Percentiles rank a stretch among this genome's conserved stretches.
phyloP scores from a whole-genome alignment of 2,113 vertebrate genomes.

The Taurulus bubalis region DNA sequence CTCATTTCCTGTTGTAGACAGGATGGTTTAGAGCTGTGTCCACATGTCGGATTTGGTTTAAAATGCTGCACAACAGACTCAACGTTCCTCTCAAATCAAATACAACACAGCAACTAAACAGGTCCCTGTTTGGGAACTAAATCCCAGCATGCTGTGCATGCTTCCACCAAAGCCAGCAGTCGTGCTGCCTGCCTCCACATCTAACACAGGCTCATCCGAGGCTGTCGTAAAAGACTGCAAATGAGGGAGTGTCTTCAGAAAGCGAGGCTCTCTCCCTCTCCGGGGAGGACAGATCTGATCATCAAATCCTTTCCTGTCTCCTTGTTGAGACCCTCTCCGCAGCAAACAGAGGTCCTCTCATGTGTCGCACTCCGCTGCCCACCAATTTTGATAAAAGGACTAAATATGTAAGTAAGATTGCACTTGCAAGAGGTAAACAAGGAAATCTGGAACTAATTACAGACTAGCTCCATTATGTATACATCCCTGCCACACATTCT shows the following conservation, averaged over 20 bases:
- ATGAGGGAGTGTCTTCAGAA: slow-evolving; percentile 67
- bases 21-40: slow-evolving; percentile 12
- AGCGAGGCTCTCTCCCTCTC: slow-evolving; percentile 66
- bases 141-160: slow-evolving; percentile 22
- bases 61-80: slow-evolving; percentile 25
- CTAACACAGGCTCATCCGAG: slow-evolving; percentile 35
- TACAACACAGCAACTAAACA: slow-evolving; percentile 7
- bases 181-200: slow-evolving; percentile 34
- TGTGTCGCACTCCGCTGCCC: slow-evolving; percentile 47
- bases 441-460: slow-evolving; percentile 32
- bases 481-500: neutral
- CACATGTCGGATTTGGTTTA: slow-evolving; percentile 36
- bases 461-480: slow-evolving; percentile 1
- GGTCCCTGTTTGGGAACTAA: slow-evolving; percentile 4
- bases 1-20: slow-evolving; percentile 56
- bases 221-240: slow-evolving; percentile 58
- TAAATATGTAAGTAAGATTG: slow-evolving; percentile 12
- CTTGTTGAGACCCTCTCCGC: slow-evolving; percentile 34
- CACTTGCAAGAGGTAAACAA: slow-evolving; percentile 26
- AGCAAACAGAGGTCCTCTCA: slow-evolving; percentile 34
- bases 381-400: slow-evolving; percentile 39
- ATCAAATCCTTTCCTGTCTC: slow-evolving; percentile 70
- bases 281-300: slow-evolving; percentile 68
- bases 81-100: slow-evolving; percentile 30
- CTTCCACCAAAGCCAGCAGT: slow-evolving; percentile 18